phyloP scores from a whole-genome alignment of 2,113 vertebrate species.

The Blennius ocellaris region DNA sequence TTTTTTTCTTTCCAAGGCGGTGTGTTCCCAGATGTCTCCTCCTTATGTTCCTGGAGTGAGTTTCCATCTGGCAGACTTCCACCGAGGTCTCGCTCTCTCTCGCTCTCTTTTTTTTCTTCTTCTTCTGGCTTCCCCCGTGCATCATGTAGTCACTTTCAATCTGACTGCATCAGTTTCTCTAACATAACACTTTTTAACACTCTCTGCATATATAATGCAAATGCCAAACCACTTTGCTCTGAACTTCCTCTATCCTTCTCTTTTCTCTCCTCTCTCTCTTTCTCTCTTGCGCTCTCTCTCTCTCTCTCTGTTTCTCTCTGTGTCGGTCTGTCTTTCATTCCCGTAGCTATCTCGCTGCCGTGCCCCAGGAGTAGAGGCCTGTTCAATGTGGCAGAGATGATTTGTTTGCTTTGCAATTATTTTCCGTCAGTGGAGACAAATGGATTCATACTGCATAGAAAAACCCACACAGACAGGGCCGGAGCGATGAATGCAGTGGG shows the following conservation, averaged over 20 bases:
- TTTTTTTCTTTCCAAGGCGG: slow-evolving; percentile 57
- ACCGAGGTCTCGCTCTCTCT: slow-evolving; percentile 18
- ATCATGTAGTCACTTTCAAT: slow-evolving; percentile 77
- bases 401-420: slow-evolving; percentile 99
- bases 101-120: slow-evolving; percentile 29
- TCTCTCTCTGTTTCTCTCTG: slow-evolving; percentile 40
- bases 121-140: slow-evolving; percentile 40
- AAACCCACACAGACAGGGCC: slow-evolving; percentile 79
- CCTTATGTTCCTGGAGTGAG: slow-evolving; percentile 74
- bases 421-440: slow-evolving; percentile 97
- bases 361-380: slow-evolving; percentile 84
- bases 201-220: slow-evolving; percentile 76
- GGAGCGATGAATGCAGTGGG: slow-evolving; percentile 41
- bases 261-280: slow-evolving; percentile 14
- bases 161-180: slow-evolving; percentile 67
- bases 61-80: slow-evolving; percentile 69
- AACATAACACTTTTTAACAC: slow-evolving; percentile 75
- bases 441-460: slow-evolving; percentile 88
- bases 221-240: slow-evolving; percentile 66
- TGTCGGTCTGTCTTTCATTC: slow-evolving; percentile 59
- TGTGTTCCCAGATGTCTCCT: slow-evolving; percentile 69
- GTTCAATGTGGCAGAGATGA: slow-evolving; percentile 91
- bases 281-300: slow-evolving; percentile 23
- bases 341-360: slow-evolving; percentile 76
- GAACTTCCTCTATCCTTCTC: slow-evolving; percentile 42